These are phyloP conservation scores for Frieseomelitta varia DNA, from an alignment of 1,140 invertebrate genomes.

Conservation along the genomic window DNA sequence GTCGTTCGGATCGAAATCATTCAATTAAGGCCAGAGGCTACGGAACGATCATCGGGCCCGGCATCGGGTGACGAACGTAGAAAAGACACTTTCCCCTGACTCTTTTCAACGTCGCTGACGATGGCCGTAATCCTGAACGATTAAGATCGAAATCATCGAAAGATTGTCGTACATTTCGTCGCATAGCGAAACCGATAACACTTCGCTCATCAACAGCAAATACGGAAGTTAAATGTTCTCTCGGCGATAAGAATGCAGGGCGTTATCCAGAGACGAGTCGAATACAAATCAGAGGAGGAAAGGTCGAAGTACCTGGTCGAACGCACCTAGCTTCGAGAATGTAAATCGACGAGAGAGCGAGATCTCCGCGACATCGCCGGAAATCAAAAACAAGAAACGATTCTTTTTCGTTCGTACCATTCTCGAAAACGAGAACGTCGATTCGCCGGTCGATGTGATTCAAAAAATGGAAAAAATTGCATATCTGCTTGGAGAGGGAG, in stretches of 20 bases:
- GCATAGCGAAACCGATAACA: conserved; percentile 16
- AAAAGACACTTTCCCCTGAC: conserved; percentile 27
- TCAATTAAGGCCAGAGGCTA: conserved; percentile 77
- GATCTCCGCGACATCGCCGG: not conserved
- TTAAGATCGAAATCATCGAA: conserved; percentile 8
- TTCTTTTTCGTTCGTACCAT: too few species aligned
- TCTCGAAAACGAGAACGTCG: not conserved
- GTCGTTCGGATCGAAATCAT: conserved; percentile 74
- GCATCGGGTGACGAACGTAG: conserved; percentile 40
- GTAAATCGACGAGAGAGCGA: not conserved
- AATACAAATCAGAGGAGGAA: conserved; percentile 44
- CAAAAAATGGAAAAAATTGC: conserved; percentile 52
- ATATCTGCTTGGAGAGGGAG: conserved; percentile 28
- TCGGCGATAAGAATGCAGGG: conserved; percentile 38
- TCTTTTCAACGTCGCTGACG: not conserved
- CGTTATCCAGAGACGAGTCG: conserved; percentile 40
- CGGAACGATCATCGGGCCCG: conserved; percentile 31
- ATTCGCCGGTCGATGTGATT: not conserved
- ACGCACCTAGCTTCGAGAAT: not conserved
- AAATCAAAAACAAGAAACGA: not conserved
- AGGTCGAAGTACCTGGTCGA: conserved; percentile 25
- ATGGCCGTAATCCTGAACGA: not conserved
- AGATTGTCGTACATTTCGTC: not conserved
- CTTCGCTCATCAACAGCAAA: not conserved
- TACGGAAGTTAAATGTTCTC: conserved; percentile 41